phyloP scores from a whole-genome alignment of 2,113 vertebrate species.

The Lophochroa leadbeateri region DNA sequence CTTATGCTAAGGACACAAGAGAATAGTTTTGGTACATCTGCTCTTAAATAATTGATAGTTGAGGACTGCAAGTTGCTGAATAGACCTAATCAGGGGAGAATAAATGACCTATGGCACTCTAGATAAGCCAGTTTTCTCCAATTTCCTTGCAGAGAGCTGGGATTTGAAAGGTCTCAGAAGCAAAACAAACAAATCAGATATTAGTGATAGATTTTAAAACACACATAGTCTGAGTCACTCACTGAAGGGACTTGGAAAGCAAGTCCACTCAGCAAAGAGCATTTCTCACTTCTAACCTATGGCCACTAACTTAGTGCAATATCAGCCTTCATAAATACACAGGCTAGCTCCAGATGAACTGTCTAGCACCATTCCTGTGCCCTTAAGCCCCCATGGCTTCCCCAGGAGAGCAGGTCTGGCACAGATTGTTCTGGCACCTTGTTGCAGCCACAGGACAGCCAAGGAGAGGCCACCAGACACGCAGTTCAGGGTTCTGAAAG shows the following conservation, averaged over 20 bases:
- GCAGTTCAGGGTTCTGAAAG: not conserved
- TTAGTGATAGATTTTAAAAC: not conserved
- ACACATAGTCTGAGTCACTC: not conserved
- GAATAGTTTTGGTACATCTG: conserved; percentile 2
- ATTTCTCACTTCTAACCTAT: not conserved
- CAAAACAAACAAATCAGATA: conserved; percentile 16
- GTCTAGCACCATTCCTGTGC: not conserved
- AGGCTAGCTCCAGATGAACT: not conserved
- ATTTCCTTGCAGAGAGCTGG: not conserved
- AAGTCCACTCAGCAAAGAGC: not conserved
- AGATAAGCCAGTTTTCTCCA: conserved; percentile 21
- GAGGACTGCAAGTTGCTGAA: conserved; percentile 35
- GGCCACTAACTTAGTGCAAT: not conserved
- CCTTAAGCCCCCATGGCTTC: fast-evolving
- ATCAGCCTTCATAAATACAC: fast-evolving
- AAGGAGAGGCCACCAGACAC: not conserved
- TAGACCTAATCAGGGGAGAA: conserved; percentile 13
- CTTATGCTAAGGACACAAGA: conserved; percentile 28
- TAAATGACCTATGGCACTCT: not conserved
- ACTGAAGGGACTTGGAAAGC: not conserved
- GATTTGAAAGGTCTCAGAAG: conserved; percentile 15
- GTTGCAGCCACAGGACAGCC: not conserved
- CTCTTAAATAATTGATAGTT: conserved; percentile 62
- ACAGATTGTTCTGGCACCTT: fast-evolving
- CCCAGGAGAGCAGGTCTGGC: not conserved